A percentile compares a stretch with the other conserved stretches of the same genome.
phyloP scores from a whole-genome alignment of 2,888 invertebrate genomes.

The Portevinia maculata region DNA sequence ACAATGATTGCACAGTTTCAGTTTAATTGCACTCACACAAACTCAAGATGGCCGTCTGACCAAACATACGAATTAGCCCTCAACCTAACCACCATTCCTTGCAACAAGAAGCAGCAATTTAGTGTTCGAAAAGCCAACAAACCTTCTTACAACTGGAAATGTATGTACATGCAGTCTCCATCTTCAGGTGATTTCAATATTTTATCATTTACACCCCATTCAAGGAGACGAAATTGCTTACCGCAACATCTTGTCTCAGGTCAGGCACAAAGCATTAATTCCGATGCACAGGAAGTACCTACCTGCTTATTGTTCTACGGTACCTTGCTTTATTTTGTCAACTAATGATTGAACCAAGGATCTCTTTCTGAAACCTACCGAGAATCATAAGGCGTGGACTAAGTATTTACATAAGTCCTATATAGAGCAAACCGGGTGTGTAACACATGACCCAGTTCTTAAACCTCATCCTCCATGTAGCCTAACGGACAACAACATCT shows the following conservation, averaged over 20 bases:
- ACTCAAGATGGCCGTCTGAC: background rate
- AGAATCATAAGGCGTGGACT: conserved; percentile 67
- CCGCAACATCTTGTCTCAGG: conserved; percentile 57
- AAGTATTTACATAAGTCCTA: conserved; percentile 68
- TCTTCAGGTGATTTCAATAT: conserved; percentile 71
- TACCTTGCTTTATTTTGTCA: conserved; percentile 62
- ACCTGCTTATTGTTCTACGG: conserved; percentile 51
- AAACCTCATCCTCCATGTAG: background rate
- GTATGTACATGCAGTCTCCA: conserved; percentile 14
- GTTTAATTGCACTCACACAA: conserved; percentile 11
- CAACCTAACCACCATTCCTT: conserved; percentile 22
- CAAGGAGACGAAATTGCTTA: conserved; percentile 46
- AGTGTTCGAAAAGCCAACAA: conserved; percentile 59
- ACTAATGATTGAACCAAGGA: conserved; percentile 59
- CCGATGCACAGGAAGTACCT: too few relatives aligned
- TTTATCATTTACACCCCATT: conserved; percentile 46
- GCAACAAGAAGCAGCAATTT: conserved; percentile 25
- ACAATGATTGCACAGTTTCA: conserved; percentile 52
- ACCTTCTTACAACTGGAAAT: too few relatives aligned
- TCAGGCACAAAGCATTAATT: conserved; percentile 6
- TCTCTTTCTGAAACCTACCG: conserved; percentile 25
- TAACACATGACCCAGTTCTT: conserved; percentile 62
- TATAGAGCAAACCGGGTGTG: conserved; percentile 23
- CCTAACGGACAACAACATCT: conserved; percentile 66
- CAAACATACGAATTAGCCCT: conserved; percentile 23